These are phyloP conservation scores for Enoplolaimus lenunculus DNA, from an alignment of 2,888 invertebrate genomes.

Conservation along the genomic window DNA sequence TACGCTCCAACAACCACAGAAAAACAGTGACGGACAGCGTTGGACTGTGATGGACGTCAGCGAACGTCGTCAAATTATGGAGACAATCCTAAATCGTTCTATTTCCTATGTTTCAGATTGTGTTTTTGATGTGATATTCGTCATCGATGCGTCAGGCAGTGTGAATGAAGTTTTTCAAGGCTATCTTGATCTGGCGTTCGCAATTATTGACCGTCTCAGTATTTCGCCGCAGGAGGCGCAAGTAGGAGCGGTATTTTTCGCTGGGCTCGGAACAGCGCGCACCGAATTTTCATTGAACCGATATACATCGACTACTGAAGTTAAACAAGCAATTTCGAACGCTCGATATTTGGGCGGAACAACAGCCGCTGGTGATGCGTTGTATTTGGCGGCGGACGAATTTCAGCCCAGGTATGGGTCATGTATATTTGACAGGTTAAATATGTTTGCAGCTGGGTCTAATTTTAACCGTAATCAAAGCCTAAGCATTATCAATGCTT, in stretches of 20 bases:
- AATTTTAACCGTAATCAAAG: too few species aligned
- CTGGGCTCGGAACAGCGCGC: background rate
- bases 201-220: background rate
- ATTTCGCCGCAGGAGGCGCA: background rate
- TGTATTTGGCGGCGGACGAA: slow-evolving; percentile 9
- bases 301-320: background rate
- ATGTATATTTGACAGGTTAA: too few species aligned
- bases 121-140: slow-evolving; percentile 6
- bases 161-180: background rate
- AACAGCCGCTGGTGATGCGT: background rate
- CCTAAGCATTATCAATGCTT: too few species aligned
- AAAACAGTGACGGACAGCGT: too few species aligned
- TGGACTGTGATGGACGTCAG: too few species aligned
- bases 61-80: too few species aligned
- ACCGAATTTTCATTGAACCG: background rate
- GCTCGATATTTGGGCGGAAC: background rate
- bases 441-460: too few species aligned
- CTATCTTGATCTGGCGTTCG: background rate
- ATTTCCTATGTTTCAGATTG: too few species aligned
- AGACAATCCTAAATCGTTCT: too few species aligned
- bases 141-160: slow-evolving; percentile 6
- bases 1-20: too few species aligned
- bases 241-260: slow-evolving; percentile 5
- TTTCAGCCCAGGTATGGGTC: background rate
- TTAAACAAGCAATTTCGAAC: background rate